Base-by-base conservation (phyloP, 2,888 invertebrate genomes). In the Andricus quercusramuli region DNA sequence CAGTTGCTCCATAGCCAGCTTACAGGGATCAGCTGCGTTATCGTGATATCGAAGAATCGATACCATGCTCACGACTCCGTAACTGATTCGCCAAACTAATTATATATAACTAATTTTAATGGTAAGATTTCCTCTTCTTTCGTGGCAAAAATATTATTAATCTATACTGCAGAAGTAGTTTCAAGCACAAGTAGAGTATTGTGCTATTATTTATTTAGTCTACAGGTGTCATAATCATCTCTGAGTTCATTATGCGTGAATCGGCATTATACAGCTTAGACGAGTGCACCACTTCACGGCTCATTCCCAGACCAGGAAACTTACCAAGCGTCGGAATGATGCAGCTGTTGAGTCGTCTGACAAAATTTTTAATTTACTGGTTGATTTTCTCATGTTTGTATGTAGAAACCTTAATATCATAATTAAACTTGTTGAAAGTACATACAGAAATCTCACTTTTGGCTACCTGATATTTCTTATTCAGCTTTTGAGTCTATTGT, bases 21-120 rank as follows among this genome's bases (percentile, higher is more conserved):
- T 51, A 47, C 29, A 29, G 70, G 47, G 29, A 70, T 44, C 47
- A 47, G 22, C 44, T 25, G 47, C 47, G 15, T 68, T 68, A 68
- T 68, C 68, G 47, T 70, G 25, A 70, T 70, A 44, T 22, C 47
- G 17, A 70, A 25, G 9, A 70, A 70, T 70, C 25, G 56, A 70
- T 47, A 22, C 13, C 56, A 56, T 56, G 9, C n/a, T 56, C n/a
- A 8, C 56, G n/a, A 56, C 9, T 9, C 9, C n/a, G 56, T 56
- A 56, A 56, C 2, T n/a, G 56, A 56, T 56, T 47, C 17, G 17
- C 17, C 13, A 47, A 47, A 47, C 4, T 47, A 15, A 47, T 47
- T 47, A 1, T 47, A 15, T 15, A 47, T 47, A 47, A 17, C 3
- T 15, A 47, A 17, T 47, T 17, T 41, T 41, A 41, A 41, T 41